A percentile compares a stretch with the other conserved stretches of the same genome.
Evolutionary conservation across 2,113 vertebrate genomes (phyloP).

Genomic region (Sturnira hondurensis): DNA sequence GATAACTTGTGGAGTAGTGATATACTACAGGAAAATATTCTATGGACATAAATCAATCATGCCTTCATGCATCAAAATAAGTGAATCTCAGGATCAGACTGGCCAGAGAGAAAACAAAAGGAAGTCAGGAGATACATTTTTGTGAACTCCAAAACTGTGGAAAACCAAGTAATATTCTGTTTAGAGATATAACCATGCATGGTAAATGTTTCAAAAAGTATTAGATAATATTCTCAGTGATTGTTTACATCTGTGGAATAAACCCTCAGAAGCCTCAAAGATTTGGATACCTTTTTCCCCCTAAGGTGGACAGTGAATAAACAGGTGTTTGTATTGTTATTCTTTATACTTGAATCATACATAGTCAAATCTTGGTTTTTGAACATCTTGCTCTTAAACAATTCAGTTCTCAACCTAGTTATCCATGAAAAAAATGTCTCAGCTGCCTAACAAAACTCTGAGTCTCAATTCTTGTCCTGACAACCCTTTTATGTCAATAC

Average conservation of each 20-base stretch:
- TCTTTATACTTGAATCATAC: background rate
- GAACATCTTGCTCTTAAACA: too few relatives aligned
- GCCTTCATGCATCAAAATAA: background rate
- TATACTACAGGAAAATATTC: background rate
- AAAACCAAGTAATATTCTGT: background rate
- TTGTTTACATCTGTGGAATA: background rate
- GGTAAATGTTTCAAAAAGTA: background rate
- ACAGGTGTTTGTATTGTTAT: background rate
- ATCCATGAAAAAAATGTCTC: too few relatives aligned
- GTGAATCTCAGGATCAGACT: background rate
- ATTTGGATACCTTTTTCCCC: background rate
- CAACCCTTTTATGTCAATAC: too few relatives aligned
- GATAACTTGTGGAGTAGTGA: background rate
- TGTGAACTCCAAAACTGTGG: background rate
- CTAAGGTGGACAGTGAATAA: background rate
- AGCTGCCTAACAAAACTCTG: too few relatives aligned
- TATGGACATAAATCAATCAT: background rate
- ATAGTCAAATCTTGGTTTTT: too few relatives aligned
- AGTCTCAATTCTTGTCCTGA: too few relatives aligned
- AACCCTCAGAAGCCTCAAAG: background rate
- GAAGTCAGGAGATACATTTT: background rate
- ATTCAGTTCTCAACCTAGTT: too few relatives aligned
- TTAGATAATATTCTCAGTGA: background rate
- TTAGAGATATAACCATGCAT: background rate
- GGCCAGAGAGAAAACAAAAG: background rate